Evolutionary conservation across 2,113 vertebrate genomes (phyloP), one percentile per base, ranked within the genome.

Genomic region (Monarcha castaneiventris): DNA sequence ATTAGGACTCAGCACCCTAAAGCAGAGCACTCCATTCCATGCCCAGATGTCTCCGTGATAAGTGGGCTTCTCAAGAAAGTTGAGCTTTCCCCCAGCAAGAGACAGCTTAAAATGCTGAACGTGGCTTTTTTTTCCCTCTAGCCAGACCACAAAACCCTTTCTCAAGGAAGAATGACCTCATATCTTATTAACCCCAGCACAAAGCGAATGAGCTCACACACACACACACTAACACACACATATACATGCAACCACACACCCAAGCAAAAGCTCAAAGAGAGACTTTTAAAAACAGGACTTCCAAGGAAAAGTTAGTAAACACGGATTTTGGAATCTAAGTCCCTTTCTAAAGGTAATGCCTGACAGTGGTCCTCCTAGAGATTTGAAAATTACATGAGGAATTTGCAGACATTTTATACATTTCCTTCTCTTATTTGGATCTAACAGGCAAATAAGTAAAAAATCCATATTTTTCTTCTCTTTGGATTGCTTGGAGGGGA

Each of bases 151-250:
- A 97, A 95, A 95, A 72, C 54, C 23, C 61, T 94, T 93, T 97
- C 94, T 92, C 93, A 95, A 97, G 89, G 85, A 94, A 75, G 73
- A 97, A 95, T 95, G 94, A 96, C 68, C 71, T 95, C 94, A 96
- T 79, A 82, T 89, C 82, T 94, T 94, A 91, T 71, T 95, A 96
- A 79, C 62, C 39, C 39, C 1, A 90, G 61, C 76, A 94, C 63
- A 80, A 69, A 93, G 32, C 5, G 11, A 88, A 86, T 93, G 72
- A 92, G 46, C 68, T 96, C 96, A 81, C 83, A 84, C n/a, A 59
- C 51, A 52, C 56, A 33, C 27, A 30, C 26, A 27, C 15, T 30
- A 22, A 5, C 58, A 59, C 56, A 56, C 10, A 20, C 5, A 30
- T 1, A 43, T 5, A 67, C 18, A 49, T 6, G 17, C 59, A 90